A percentile compares a stretch with the other conserved stretches of the same genome.
Evolutionary conservation across 2,797 vertebrate genomes (phyloP).

Genomic region (Sciaenops ocellatus): DNA sequence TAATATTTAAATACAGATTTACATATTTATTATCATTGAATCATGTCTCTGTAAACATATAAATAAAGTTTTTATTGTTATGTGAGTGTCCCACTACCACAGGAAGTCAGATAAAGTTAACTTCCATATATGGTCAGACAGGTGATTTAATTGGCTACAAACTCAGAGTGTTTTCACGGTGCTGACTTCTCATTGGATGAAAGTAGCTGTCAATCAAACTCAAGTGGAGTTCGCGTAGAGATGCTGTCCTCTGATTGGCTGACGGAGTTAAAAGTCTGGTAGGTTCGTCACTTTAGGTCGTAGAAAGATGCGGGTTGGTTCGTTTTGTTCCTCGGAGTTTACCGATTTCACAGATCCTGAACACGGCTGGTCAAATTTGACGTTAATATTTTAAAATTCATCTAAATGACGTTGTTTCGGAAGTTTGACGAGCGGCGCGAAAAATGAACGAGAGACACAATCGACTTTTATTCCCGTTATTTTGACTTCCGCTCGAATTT

Average conservation of each 20-base stretch:
- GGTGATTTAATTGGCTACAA: not conserved
- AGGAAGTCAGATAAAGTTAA: not conserved
- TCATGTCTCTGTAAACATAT: too few relatives aligned
- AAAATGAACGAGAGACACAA: not conserved
- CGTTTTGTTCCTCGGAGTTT: not conserved
- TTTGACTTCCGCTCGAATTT: not conserved
- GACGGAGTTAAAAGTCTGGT: rapidly evolving
- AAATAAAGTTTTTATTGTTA: not conserved
- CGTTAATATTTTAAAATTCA: not conserved
- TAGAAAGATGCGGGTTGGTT: conserved; percentile 31
- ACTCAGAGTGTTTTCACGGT: not conserved
- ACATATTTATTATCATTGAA: too few relatives aligned
- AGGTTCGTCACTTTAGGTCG: rapidly evolving
- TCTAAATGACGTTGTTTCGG: rapidly evolving
- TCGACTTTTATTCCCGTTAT: not conserved
- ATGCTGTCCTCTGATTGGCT: conserved; percentile 26
- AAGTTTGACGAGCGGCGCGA: not conserved
- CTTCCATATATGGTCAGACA: conserved; percentile 29
- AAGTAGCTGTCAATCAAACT: conserved; percentile 6
- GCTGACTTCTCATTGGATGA: conserved; percentile 31
- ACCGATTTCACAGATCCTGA: not conserved
- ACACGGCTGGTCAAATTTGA: not conserved
- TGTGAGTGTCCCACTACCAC: not conserved
- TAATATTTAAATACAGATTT: too few relatives aligned
- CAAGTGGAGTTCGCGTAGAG: rapidly evolving